phyloP scores from a whole-genome alignment of 2,797 vertebrate species.

The Lagorchestes hirsutus region DNA sequence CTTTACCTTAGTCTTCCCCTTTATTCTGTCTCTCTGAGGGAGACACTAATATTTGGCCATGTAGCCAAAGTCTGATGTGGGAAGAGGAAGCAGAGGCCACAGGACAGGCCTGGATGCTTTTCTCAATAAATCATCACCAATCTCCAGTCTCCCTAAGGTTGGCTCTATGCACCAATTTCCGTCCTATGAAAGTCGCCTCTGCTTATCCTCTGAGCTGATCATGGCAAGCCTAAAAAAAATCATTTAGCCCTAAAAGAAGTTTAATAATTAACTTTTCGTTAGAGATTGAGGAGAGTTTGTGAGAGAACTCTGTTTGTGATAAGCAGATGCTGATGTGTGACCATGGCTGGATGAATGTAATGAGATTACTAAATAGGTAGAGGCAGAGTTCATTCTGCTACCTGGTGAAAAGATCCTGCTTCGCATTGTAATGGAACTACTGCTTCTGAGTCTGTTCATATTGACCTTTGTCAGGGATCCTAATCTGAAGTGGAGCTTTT shows the following conservation, averaged over 20 bases:
- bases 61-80: slow-evolving; percentile 1
- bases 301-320: not conserved
- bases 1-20: slow-evolving; percentile 40
- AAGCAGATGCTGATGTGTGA: not conserved
- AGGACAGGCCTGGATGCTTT: not conserved
- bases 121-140: slow-evolving; percentile 5
- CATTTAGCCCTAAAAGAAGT: not conserved
- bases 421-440: not conserved
- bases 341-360: not conserved
- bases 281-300: not conserved
- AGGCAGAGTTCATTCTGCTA: not conserved
- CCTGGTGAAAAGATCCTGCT: not conserved
- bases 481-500: not conserved
- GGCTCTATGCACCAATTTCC: not conserved
- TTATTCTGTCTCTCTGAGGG: not conserved
- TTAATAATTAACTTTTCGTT: slow-evolving; percentile 26
- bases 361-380: not conserved
- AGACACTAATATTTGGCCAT: slow-evolving; percentile 27
- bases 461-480: not conserved
- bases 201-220: not conserved
- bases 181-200: not conserved
- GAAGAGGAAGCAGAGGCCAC: not conserved
- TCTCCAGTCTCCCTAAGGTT: not conserved
- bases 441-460: not conserved
- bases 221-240: not conserved